Evolutionary conservation across 2,888 invertebrate genomes (phyloP).

Genomic region (Vesta saturnalis): DNA sequence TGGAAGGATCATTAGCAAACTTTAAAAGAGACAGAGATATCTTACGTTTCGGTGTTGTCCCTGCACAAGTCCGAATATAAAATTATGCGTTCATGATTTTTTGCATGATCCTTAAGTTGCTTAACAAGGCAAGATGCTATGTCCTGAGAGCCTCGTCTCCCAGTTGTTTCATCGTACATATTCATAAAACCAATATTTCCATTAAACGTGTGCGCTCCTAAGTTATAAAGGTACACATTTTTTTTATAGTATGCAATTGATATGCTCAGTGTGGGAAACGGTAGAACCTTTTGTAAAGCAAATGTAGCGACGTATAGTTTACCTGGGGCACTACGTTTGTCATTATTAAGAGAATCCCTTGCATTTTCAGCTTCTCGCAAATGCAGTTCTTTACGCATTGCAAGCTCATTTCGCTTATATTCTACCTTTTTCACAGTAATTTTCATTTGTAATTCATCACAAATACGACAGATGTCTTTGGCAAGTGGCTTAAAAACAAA

Average conservation of each 20-base stretch:
- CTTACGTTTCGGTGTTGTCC: background rate
- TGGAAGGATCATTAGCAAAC: background rate
- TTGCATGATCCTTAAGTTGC: background rate
- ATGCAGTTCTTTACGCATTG: background rate
- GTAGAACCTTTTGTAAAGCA: conserved; percentile 1
- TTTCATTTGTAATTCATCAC: background rate
- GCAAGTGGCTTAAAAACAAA: background rate
- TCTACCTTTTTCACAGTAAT: background rate
- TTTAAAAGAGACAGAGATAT: background rate
- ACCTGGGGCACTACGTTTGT: too few species aligned
- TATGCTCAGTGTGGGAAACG: background rate
- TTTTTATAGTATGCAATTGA: background rate
- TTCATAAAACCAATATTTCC: background rate
- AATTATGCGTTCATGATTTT: too few species aligned
- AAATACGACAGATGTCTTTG: background rate
- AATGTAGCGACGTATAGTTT: background rate
- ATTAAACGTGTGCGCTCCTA: background rate
- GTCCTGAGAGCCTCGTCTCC: background rate
- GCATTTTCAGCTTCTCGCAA: background rate
- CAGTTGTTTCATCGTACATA: background rate
- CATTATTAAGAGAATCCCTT: too few species aligned
- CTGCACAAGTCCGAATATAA: too few species aligned
- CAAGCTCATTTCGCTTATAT: background rate
- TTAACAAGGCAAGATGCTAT: background rate
- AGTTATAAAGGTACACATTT: background rate